Evolutionary conservation across 2,113 vertebrate species (phyloP).

Genomic region (Ameiurus melas): DNA sequence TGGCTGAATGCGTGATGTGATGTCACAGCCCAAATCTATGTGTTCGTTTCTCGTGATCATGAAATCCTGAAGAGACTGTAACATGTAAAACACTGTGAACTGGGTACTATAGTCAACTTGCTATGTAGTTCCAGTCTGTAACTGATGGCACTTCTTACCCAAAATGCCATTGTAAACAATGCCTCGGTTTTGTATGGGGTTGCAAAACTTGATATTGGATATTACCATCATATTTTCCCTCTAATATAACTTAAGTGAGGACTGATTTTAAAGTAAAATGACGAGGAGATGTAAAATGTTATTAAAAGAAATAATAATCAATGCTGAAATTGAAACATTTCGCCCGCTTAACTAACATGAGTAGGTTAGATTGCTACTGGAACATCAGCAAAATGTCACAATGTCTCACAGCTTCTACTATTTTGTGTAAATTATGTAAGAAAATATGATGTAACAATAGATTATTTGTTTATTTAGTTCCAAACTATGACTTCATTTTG

Average conservation of each 20-base stretch:
- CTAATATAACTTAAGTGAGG: neutral
- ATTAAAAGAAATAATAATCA: neutral
- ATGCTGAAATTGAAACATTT: neutral
- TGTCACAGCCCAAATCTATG: too few species aligned
- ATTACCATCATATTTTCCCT: neutral
- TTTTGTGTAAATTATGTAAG: neutral
- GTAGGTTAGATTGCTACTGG: neutral
- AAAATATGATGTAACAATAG: too few species aligned
- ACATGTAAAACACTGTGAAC: neutral
- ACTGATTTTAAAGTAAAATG: neutral
- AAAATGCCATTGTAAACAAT: neutral
- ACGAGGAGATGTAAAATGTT: neutral
- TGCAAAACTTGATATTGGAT: neutral
- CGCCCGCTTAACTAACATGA: neutral
- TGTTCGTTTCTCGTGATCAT: too few species aligned
- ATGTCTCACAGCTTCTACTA: neutral
- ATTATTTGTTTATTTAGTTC: neutral
- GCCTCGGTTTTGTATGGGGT: neutral
- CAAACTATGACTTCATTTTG: neutral
- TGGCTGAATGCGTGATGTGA: too few species aligned
- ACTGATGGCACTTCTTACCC: neutral
- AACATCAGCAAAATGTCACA: neutral
- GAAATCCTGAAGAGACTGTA: too few species aligned
- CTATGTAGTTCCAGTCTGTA: neutral
- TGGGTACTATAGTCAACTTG: neutral